Percentiles rank a stretch among this genome's conserved stretches.
phyloP scores from a whole-genome alignment of 2,888 invertebrate species.

The Drosophila meridionalis region DNA sequence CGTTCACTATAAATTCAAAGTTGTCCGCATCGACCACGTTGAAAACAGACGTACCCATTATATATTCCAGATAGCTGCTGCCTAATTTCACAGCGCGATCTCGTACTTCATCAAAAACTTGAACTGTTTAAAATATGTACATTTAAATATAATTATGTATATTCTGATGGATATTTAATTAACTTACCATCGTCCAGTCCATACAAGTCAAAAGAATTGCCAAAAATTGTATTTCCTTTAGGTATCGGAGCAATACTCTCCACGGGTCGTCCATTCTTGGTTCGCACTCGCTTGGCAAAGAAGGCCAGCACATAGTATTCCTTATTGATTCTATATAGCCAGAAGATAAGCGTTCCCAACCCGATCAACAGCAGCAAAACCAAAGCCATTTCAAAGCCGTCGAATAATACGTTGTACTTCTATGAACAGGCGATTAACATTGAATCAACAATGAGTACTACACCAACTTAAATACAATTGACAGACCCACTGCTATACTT shows the following conservation, averaged over 20 bases:
- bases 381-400: slow-evolving; percentile 28
- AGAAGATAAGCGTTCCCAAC: slow-evolving; percentile 36
- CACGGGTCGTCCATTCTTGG: slow-evolving; percentile 67
- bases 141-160: no score
- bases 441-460: slow-evolving; percentile 5
- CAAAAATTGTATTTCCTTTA: slow-evolving; percentile 73
- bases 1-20: slow-evolving; percentile 72
- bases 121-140: slow-evolving; percentile 38
- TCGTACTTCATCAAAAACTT: slow-evolving; percentile 58
- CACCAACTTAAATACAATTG: background rate
- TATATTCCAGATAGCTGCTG: slow-evolving; percentile 67
- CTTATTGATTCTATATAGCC: slow-evolving; percentile 62
- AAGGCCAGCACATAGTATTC: slow-evolving; percentile 58
- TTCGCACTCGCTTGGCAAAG: slow-evolving; percentile 65
- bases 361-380: slow-evolving; percentile 42
- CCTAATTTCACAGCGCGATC: slow-evolving; percentile 23
- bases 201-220: slow-evolving; percentile 74
- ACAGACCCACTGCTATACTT: background rate
- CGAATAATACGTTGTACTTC: background rate
- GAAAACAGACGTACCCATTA: slow-evolving; percentile 51
- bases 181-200: slow-evolving; percentile 50
- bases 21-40: slow-evolving; percentile 74
- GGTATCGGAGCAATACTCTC: slow-evolving; percentile 61
- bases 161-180: background rate
- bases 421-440: background rate